Percentiles rank a stretch among this genome's conserved stretches.
phyloP scores from a whole-genome alignment of 2,888 invertebrate species.

The Ornithoptera priamus region DNA sequence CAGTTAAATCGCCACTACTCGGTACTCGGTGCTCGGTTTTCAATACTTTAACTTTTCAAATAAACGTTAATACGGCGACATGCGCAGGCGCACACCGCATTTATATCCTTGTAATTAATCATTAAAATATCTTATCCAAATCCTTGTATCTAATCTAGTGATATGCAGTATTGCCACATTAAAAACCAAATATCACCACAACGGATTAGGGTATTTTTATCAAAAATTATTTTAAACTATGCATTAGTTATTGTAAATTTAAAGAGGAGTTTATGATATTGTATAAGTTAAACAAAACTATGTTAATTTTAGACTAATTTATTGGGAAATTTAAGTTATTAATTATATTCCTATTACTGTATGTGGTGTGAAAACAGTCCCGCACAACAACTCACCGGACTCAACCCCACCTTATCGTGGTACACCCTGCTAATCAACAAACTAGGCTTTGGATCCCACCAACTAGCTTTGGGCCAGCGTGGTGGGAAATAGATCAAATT shows the following conservation, averaged over 20 bases:
- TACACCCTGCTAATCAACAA: too few species aligned
- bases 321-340: too few species aligned
- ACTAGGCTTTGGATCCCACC: too few species aligned
- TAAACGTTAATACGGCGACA: slow-evolving; percentile 21
- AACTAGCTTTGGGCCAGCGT: too few species aligned
- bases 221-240: neutral
- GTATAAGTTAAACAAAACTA: neutral
- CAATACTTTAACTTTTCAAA: slow-evolving; percentile 20
- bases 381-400: too few species aligned
- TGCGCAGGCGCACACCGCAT: slow-evolving; percentile 7
- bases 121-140: slow-evolving; percentile 23
- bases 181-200: slow-evolving; percentile 1
- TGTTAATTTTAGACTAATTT: too few species aligned
- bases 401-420: too few species aligned
- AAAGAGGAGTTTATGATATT: neutral
- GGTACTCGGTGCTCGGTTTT: neutral
- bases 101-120: slow-evolving; percentile 30
- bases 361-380: too few species aligned
- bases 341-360: too few species aligned
- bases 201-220: neutral
- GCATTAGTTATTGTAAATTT: neutral
- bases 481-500: too few species aligned
- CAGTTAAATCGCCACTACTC: slow-evolving; percentile 21
- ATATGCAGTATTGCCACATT: slow-evolving; percentile 17
- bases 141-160: slow-evolving; percentile 28